Base-by-base conservation (phyloP, 2,888 invertebrate genomes). In the Meiosimyza platycephala region DNA sequence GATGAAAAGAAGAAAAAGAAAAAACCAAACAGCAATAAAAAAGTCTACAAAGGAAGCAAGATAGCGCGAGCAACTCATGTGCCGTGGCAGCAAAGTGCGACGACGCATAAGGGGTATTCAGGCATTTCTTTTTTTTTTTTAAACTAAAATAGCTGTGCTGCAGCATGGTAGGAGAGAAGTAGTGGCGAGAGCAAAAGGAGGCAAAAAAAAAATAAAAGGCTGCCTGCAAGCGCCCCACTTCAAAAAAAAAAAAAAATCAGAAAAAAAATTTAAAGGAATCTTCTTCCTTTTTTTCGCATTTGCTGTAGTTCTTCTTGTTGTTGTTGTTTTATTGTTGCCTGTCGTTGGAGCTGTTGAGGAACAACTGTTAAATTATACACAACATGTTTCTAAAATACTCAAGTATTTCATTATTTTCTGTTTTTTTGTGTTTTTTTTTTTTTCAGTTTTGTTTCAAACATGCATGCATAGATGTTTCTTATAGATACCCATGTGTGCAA, bases 361-460 rank as follows among this genome's bases (percentile, higher is more conserved):
- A 72, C 74, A 74, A 74, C 74, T 68, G 68, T 72, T 71, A 64
- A 69, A 65, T 52, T 60, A 70, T 52, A 70, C 60, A 62, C 52
- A 70, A 54, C 70, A 62, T 62, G 70, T 62, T 60, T 51, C 60
- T 62, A 18, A n/a, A 60, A 48, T 15, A 51, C 60, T 60, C 60
- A 60, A 60, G 60, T 57, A 60, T 40, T 60, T 60, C 40, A 15
- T 60, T 60, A 6, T 11, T 16, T 55, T 16, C 6, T 55, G 16
- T 55, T 12, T 22, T 3, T 55, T 55, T 55, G n/a, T n/a, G n/a
- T 22, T 6, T 55, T 55, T 55, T 18, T 7, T 1, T 55, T 40
- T 40, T 40, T 40, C 0, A 1, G 1, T 40, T 40, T 40, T 40
- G 40, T 40, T 40, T 6, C 40, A 6, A 28, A 40, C 40, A 40